These are phyloP conservation scores for Xestia sexstrigata DNA, from an alignment of 2,888 invertebrate species.

Conservation along the genomic window DNA sequence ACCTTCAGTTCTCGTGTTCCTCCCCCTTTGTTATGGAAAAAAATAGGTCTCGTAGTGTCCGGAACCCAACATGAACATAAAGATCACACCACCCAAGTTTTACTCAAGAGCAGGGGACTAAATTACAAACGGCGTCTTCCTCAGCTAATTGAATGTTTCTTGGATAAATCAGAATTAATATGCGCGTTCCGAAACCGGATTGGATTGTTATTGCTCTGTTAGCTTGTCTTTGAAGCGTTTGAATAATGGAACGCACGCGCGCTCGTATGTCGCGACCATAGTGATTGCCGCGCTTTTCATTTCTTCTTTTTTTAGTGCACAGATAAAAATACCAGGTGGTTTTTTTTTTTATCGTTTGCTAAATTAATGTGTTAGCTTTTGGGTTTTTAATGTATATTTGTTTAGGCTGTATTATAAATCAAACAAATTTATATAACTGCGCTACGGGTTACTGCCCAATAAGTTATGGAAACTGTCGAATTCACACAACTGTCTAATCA, in stretches of 20 bases:
- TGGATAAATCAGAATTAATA: constrained; percentile 82
- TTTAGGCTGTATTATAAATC: too few species aligned
- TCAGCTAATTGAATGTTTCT: constrained; percentile 84
- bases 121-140: constrained; percentile 78
- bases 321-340: constrained; percentile 51
- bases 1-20: neutral
- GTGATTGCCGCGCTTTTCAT: constrained; percentile 52
- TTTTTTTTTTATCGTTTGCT: neutral
- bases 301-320: constrained; percentile 27
- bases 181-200: constrained; percentile 74
- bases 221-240: constrained; percentile 74
- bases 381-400: neutral
- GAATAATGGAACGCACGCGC: constrained; percentile 71
- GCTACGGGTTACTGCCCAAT: too few species aligned
- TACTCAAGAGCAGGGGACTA: constrained; percentile 66
- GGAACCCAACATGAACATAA: constrained; percentile 59
- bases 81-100: constrained; percentile 39
- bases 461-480: too few species aligned
- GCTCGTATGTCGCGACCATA: constrained; percentile 67
- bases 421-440: too few species aligned
- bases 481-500: too few species aligned
- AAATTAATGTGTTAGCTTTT: constrained; percentile 18
- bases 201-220: constrained; percentile 79
- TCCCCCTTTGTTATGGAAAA: too few species aligned
- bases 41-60: neutral